phyloP scores from a whole-genome alignment of 2,113 vertebrate species.

The Tiliqua scincoides region DNA sequence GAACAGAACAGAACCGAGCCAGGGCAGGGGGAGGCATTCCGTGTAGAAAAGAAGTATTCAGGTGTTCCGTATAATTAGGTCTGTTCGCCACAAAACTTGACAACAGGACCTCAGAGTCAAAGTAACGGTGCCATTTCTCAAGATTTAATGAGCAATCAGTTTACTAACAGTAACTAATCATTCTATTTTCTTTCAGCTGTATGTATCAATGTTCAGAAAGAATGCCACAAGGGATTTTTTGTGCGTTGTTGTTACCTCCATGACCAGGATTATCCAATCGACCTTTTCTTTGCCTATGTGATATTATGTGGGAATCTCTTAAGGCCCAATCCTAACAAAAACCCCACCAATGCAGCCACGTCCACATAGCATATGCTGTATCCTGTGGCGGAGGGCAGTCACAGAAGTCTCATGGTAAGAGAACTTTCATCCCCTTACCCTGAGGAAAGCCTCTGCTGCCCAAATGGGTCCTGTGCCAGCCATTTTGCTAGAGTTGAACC shows the following conservation, averaged over 20 bases:
- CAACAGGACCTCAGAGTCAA: neutral
- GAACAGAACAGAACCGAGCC: neutral
- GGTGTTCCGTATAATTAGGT: conserved; percentile 16
- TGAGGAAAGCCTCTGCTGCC: too few relatives aligned
- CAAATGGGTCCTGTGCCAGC: too few relatives aligned
- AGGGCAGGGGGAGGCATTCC: neutral
- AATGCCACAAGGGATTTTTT: neutral
- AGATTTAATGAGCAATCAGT: conserved; percentile 14
- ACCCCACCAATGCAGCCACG: too few relatives aligned
- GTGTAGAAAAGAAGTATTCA: neutral
- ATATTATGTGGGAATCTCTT: neutral
- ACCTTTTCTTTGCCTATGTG: neutral
- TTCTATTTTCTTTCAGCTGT: neutral
- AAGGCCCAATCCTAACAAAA: too few relatives aligned
- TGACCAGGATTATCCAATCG: neutral
- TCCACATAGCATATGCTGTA: too few relatives aligned
- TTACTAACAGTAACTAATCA: conserved; percentile 3
- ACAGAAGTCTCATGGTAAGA: too few relatives aligned
- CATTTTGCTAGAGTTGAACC: too few relatives aligned
- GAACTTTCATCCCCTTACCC: too few relatives aligned
- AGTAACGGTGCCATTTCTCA: neutral
- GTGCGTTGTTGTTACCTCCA: neutral
- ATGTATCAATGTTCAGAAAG: neutral
- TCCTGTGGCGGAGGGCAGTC: too few relatives aligned
- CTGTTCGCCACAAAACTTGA: neutral